Conservation (phyloP, 1,140 invertebrate species). For the Teleopsis dalmanni region DNA sequence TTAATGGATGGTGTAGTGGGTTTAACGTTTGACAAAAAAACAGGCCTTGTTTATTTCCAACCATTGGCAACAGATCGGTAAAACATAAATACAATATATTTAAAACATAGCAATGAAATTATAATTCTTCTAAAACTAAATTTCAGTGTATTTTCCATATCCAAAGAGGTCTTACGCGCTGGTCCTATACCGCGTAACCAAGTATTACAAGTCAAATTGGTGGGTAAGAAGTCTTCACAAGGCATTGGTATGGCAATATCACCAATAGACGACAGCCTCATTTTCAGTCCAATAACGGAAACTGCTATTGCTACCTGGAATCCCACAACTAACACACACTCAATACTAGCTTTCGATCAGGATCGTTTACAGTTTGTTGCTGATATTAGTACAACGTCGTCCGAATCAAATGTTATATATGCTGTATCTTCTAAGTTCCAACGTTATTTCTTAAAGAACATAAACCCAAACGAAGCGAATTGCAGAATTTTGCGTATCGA, state of each 20-base stretch:
- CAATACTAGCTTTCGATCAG: slow-evolving; percentile 55
- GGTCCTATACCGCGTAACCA: slow-evolving; percentile 61
- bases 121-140: neutral
- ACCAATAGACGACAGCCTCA: slow-evolving; percentile 58
- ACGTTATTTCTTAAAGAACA: slow-evolving; percentile 61
- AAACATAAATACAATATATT: neutral
- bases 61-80: slow-evolving; percentile 71
- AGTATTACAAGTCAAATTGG: slow-evolving; percentile 62
- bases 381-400: slow-evolving; percentile 57
- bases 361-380: slow-evolving; percentile 66
- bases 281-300: slow-evolving; percentile 68
- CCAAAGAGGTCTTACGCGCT: slow-evolving; percentile 59
- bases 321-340: slow-evolving; percentile 60
- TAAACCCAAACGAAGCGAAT: slow-evolving; percentile 54
- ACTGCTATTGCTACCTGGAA: slow-evolving; percentile 71
- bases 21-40: slow-evolving; percentile 60
- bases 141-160: slow-evolving; percentile 62
- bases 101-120: neutral
- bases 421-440: slow-evolving; percentile 64
- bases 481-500: slow-evolving; percentile 54
- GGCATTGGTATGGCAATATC: slow-evolving; percentile 64
- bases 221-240: slow-evolving; percentile 74
- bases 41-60: slow-evolving; percentile 65
- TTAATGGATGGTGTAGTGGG: slow-evolving; percentile 75
- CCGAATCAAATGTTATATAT: slow-evolving; percentile 62